Percentiles rank a stretch among this genome's conserved stretches.
Conservation (phyloP, 1,140 invertebrate species). For the Drosophila rhopaloa region DNA sequence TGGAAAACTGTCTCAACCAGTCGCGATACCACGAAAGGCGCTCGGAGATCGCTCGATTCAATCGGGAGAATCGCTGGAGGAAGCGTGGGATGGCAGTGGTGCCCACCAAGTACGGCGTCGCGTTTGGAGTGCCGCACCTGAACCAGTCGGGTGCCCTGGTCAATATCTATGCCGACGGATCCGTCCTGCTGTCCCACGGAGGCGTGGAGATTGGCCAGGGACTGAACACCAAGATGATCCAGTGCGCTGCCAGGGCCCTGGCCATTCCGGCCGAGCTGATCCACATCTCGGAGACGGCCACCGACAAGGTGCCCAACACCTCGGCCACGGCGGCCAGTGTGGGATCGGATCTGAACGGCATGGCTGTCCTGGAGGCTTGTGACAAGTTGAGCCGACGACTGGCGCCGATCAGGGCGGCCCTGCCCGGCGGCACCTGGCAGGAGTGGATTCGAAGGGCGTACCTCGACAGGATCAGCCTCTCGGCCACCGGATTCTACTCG, state of each 20-base stretch:
- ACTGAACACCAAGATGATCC: slow-evolving; percentile 97
- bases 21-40: slow-evolving; percentile 89
- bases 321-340: slow-evolving; percentile 96
- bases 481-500: slow-evolving; percentile 93
- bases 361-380: slow-evolving; percentile 96
- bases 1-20: slow-evolving; percentile 90
- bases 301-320: slow-evolving; percentile 97
- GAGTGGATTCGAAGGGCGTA: slow-evolving; percentile 94
- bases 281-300: slow-evolving; percentile 94
- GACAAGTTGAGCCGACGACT: slow-evolving; percentile 90
- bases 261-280: slow-evolving; percentile 91
- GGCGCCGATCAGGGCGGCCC: slow-evolving; percentile 90
- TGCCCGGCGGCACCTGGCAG: slow-evolving; percentile 94
- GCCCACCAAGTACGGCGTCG: slow-evolving; percentile 96
- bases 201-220: slow-evolving; percentile 99
- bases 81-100: slow-evolving; percentile 94
- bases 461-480: slow-evolving; percentile 91
- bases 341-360: slow-evolving; percentile 97
- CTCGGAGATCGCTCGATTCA: slow-evolving; percentile 88
- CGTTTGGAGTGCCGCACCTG: slow-evolving; percentile 91
- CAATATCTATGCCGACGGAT: slow-evolving; percentile 96
- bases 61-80: slow-evolving; percentile 92
- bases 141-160: slow-evolving; percentile 96
- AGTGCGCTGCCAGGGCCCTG: slow-evolving; percentile 91
- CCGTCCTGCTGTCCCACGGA: slow-evolving; percentile 95